These are phyloP conservation scores for Hirundo rustica DNA, from an alignment of 2,797 vertebrate species.

Conservation along the genomic window DNA sequence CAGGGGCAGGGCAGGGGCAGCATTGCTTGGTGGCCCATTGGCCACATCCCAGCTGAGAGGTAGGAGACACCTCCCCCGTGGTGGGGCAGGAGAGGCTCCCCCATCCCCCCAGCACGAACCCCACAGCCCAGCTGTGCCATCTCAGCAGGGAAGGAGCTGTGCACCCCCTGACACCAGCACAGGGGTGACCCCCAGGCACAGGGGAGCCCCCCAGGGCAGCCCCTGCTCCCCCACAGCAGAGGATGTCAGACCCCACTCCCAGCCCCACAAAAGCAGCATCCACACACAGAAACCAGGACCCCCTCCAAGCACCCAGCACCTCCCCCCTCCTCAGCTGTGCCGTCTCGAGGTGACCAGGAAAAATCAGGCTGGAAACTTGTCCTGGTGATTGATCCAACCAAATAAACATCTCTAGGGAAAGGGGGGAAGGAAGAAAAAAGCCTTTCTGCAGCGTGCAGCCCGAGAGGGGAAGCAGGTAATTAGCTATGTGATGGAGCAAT, in stretches of 20 bases:
- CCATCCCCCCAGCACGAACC: accelerated
- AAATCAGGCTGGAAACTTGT: neutral
- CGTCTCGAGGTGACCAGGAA: neutral
- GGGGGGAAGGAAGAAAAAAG: neutral
- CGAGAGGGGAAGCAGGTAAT: slow-evolving; percentile 49
- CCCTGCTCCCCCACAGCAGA: accelerated
- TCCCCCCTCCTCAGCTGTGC: accelerated
- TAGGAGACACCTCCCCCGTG: accelerated
- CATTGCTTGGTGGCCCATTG: accelerated
- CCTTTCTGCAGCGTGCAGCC: neutral
- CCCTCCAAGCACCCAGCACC: neutral
- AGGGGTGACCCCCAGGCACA: neutral
- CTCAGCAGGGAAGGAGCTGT: accelerated
- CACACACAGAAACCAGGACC: neutral
- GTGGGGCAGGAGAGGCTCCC: neutral
- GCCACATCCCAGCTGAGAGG: neutral
- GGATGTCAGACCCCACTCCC: neutral
- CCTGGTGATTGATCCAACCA: neutral
- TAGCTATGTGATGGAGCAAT: slow-evolving; percentile 46
- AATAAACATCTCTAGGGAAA: slow-evolving; percentile 12
- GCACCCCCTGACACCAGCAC: accelerated
- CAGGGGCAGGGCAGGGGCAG: neutral
- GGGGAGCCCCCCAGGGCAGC: neutral
- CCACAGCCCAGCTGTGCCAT: neutral
- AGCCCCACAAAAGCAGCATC: neutral